A percentile compares a stretch with the other conserved stretches of the same genome.
phyloP scores from a whole-genome alignment of 92 coral and sea anemone species.

The Metridium senile region DNA sequence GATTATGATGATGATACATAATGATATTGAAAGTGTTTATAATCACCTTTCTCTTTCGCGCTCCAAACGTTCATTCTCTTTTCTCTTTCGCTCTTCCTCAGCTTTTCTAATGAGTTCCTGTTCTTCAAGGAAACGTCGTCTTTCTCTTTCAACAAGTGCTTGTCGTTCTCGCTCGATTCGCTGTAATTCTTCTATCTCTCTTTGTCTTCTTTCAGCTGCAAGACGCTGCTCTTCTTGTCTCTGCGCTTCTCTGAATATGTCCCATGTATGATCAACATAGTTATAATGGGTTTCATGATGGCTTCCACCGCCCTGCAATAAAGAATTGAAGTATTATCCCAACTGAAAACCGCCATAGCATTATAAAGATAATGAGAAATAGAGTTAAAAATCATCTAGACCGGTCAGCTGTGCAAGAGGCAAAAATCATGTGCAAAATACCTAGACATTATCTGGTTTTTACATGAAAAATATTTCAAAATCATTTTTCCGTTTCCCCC shows the following conservation, averaged over 20 bases:
- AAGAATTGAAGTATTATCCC: background rate
- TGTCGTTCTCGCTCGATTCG: conserved; percentile 33
- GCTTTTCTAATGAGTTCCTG: conserved; percentile 28
- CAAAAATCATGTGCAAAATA: background rate
- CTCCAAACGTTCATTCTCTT: conserved; percentile 17
- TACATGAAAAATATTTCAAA: too few relatives aligned
- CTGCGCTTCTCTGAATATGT: conserved; percentile 16
- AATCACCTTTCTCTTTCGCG: conserved; percentile 22
- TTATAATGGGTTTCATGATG: conserved; percentile 42
- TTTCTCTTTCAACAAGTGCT: conserved; percentile 22
- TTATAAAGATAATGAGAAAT: too few relatives aligned
- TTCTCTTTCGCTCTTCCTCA: conserved; percentile 32
- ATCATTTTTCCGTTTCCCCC: too few relatives aligned
- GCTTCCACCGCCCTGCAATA: conserved; percentile 38
- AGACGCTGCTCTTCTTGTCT: conserved; percentile 34
- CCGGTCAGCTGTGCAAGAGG: too few relatives aligned
- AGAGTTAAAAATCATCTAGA: too few relatives aligned
- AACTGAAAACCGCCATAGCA: background rate
- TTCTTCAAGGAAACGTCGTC: conserved; percentile 26
- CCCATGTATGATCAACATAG: conserved; percentile 49
- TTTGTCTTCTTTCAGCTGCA: conserved; percentile 33
- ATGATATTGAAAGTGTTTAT: too few relatives aligned
- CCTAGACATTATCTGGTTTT: background rate
- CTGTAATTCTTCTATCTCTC: conserved; percentile 27
- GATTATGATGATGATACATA: too few relatives aligned